A percentile compares a stretch with the other conserved stretches of the same genome.
Conservation (phyloP, 2,888 invertebrate genomes). For the Fabriciana adippe region DNA sequence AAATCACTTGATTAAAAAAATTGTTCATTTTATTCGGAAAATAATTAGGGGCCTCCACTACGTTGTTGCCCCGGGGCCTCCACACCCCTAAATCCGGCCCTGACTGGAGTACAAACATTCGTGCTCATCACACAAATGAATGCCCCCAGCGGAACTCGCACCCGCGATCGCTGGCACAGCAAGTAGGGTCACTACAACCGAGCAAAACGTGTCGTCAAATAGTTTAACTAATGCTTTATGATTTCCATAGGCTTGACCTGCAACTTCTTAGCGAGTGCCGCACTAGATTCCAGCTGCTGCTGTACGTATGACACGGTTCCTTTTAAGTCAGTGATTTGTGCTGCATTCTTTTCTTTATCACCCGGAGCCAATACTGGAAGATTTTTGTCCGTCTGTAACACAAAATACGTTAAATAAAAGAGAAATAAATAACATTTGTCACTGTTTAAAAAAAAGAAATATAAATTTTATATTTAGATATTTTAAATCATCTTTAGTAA, state of each 20-base stretch:
- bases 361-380: constrained; percentile 91
- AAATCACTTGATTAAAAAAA: too few species aligned
- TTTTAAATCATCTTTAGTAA: background rate
- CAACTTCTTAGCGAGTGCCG: constrained; percentile 80
- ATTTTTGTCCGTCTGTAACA: constrained; percentile 79
- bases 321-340: constrained; percentile 83
- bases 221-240: constrained; percentile 1
- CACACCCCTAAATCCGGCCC: too few species aligned
- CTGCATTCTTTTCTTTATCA: constrained; percentile 89
- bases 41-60: too few species aligned
- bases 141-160: too few species aligned
- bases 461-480: background rate
- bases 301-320: constrained; percentile 91
- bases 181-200: too few species aligned
- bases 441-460: too few species aligned
- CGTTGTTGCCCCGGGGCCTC: too few species aligned
- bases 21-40: too few species aligned
- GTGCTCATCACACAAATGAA: too few species aligned
- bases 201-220: background rate
- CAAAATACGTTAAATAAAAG: constrained; percentile 9
- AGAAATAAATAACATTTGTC: background rate
- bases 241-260: constrained; percentile 77
- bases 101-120: too few species aligned
- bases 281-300: constrained; percentile 88
- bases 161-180: too few species aligned